Evolutionary conservation across 2,113 vertebrate species (phyloP), one percentile per base, ranked within the genome.

Genomic region (Oophaga pumilio): DNA sequence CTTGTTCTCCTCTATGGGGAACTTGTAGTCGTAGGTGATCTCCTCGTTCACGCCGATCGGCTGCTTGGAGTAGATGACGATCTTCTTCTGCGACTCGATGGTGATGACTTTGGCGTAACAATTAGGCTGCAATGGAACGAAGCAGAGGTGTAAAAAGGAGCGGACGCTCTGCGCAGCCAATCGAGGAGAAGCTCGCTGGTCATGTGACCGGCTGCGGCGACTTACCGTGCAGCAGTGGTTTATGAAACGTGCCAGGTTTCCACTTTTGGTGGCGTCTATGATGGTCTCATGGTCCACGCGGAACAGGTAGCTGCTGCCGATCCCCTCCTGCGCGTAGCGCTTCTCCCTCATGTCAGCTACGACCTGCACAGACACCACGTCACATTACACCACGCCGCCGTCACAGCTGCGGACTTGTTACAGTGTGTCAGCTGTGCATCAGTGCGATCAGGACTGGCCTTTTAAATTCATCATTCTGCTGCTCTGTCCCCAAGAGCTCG

Each of bases 91-190:
- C 2, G 97, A 96, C 92, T 98, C 97, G 8, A 99, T 97, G 91
- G 97, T 98, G 94, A 98, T 99, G 6, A 99, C 97, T 95, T 98
- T 99, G 90, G 97, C 97, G 0, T 99, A 99, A 92, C 97, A 99
- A 92, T 97, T 99, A 85, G 97, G 97, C 97, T 99, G 85, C 0
- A 43, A 69, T 6, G 22, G 17, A 9, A 74, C 14, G 2, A 73
- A 62, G 18, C 5, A 6, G 18, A 6, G 1, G 17, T 17, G 60
- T 59, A 17, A 14, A 59, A 15, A 17, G 60, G 6, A 13, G 18
- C 18, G 6, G 5, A 62, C 8, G 60, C 60, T 1, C 0, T 8
- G 17, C 20, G 17, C 60, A 62, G 18, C 60, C 60, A 62, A 62
- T 62, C 18, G 20, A 17, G 10, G 14, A 1, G 12, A 4, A 15